Conservation (phyloP, 2,888 invertebrate genomes). For the Drosophila austrosaltans region DNA sequence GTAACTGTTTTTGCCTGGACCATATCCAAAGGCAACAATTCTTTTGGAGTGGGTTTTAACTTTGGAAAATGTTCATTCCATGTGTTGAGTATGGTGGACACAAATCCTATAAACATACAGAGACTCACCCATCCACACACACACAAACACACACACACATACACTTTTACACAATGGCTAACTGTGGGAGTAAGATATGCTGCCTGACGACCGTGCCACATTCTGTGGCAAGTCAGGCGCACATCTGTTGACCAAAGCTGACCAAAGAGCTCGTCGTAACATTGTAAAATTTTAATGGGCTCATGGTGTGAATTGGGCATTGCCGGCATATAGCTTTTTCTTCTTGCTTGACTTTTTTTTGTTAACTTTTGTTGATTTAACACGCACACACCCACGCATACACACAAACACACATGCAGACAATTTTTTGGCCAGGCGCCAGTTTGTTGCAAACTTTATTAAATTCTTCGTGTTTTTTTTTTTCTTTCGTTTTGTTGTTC, state of each 20-base stretch:
- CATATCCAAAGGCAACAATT: constrained; percentile 48
- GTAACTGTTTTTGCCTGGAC: constrained; percentile 20
- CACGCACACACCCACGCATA: neutral
- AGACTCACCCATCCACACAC: neutral
- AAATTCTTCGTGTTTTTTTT: constrained; percentile 30
- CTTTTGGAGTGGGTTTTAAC: constrained; percentile 23
- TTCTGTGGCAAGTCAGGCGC: constrained; percentile 56
- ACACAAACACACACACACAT: neutral
- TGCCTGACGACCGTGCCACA: constrained; percentile 34
- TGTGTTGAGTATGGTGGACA: constrained; percentile 24
- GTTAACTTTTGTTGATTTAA: constrained; percentile 15
- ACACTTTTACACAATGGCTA: constrained; percentile 2
- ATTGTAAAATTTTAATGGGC: constrained; percentile 59
- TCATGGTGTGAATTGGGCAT: constrained; percentile 48
- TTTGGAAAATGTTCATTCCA: constrained; percentile 37
- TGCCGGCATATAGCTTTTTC: constrained; percentile 18
- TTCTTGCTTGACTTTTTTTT: constrained; percentile 6
- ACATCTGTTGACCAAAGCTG: constrained; percentile 58
- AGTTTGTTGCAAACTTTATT: constrained; percentile 50
- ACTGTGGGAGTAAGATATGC: constrained; percentile 9
- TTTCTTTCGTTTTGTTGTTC: constrained; percentile 11
- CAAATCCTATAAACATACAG: constrained; percentile 43
- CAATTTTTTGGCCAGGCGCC: constrained; percentile 29
- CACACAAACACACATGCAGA: constrained; percentile 12
- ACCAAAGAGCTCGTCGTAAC: constrained; percentile 45